Base-by-base conservation (phyloP, 2,113 vertebrate species). In the Amazona vittata region DNA sequence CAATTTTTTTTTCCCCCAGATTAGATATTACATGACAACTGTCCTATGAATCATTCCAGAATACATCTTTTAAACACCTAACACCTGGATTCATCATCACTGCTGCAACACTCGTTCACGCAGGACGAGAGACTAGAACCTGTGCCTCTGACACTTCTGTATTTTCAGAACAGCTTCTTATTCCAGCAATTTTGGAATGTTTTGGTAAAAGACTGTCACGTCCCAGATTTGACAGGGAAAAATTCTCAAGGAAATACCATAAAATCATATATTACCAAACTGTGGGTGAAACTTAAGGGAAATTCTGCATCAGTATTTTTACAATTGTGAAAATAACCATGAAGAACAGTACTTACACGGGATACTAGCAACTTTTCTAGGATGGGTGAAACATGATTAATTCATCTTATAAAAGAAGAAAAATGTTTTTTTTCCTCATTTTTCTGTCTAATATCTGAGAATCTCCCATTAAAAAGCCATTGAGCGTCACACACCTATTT, bases 1-100 rank as follows among this genome's bases (percentile, higher is more conserved):
- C 0, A 39, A 31, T 33, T 47, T 49, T 39, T 5, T 0, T 14
- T 35, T 12, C 8, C 5, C 3, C 5, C 25, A 5, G 0, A 25
- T 47, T 47, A 62, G 5, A 3, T 31, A 4, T 85, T 78, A 37
- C 18, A 43, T 46, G 15, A 55, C 77, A 84, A 6, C n/a, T 25
- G 10, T 55, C 12, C 28, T 26, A 24, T n/a, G 10, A 28, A 35
- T 64, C 6, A 80, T 2, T 19, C 16, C 12, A 71, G 14, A 84
- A 63, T 24, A 67, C 15, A 3, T 78, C 16, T 55, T 11, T 47
- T 69, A 64, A 73, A 57, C 2, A 26, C 43, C 24, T 67, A 69
- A 52, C 3, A 29, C 55, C 28, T 63, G 28, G 55, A 59, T 78
- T 82, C 24, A 67, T 33, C 7, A 2, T 28, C 9, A 31, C n/a